Conservation (phyloP, 2,113 vertebrate species). For the Anoura caudifer region DNA sequence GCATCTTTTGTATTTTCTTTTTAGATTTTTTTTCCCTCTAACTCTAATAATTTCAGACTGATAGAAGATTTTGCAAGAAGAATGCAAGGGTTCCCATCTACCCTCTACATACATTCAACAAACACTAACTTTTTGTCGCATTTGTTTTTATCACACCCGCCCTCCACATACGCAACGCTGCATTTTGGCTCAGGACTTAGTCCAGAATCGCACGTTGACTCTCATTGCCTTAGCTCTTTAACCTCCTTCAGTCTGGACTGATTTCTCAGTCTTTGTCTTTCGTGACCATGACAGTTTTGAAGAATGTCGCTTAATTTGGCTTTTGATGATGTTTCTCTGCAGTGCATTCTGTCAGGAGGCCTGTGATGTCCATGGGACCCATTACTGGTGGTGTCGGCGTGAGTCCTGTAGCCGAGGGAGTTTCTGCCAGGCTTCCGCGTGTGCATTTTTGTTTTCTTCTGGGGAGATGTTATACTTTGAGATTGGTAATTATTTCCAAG, state of each 20-base stretch:
- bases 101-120: neutral
- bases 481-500: neutral
- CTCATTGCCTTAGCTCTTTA: neutral
- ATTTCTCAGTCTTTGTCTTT: neutral
- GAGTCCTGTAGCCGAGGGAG: neutral
- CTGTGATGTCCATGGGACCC: neutral
- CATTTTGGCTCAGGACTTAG: neutral
- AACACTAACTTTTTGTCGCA: neutral
- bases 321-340: neutral
- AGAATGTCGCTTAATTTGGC: neutral
- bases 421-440: neutral
- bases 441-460: neutral
- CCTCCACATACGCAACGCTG: neutral
- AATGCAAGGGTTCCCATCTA: neutral
- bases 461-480: neutral
- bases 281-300: conserved; percentile 14
- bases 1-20: neutral
- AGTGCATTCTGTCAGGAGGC: neutral
- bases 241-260: neutral
- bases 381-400: accelerated
- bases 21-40: neutral
- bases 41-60: neutral
- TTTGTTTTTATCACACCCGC: neutral
- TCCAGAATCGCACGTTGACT: neutral
- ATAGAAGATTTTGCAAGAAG: neutral